Base-by-base conservation (phyloP, 2,888 invertebrate genomes). In the Megamerina dolium region DNA sequence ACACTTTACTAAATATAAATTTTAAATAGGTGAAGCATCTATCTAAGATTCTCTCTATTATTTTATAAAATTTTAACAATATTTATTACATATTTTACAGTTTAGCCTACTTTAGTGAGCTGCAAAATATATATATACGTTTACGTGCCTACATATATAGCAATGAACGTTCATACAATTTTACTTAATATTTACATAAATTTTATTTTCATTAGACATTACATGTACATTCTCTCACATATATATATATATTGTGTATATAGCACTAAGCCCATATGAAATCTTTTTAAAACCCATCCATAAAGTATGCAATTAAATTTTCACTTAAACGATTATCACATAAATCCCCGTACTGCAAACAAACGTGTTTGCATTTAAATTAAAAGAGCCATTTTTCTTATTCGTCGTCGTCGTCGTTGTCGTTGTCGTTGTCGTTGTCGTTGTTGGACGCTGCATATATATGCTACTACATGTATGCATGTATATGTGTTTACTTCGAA, bases 291-390 rank as follows among this genome's bases (percentile, higher is more conserved):
- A 45, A 37, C 44, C 56, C 64, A 65, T 62, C 58, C 66, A 60
- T 65, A 66, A 66, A 66, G 62, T 60, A 61, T 59, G 65, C 66
- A 64, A 64, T 66, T 65, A 66, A 66, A 66, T 64, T 66, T 65
- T 66, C 66, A 65, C 63, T 64, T 64, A 65, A 65, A 60, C 63
- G 66, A 64, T 65, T 66, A 65, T 65, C 66, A 60, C 62, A 66
- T 64, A 64, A 64, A 64, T 64, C 64, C 66, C 45, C 45, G 40
- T 32, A 35, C 36, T 54, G 48, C 53, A 59, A 55, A 54, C 60
- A 59, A 61, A 66, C 59, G 61, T 63, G 64, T 66, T 64, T 66
- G 65, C 65, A 60, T 65, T 64, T 60, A 61, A 64, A 65, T 66
- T 66, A 64, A 66, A 63, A 63, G 63, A 63, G 64, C 61, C 63